These are phyloP conservation scores for Oryctolagus cuniculus DNA, from an alignment of 2,113 vertebrate genomes.

Conservation along the genomic window DNA sequence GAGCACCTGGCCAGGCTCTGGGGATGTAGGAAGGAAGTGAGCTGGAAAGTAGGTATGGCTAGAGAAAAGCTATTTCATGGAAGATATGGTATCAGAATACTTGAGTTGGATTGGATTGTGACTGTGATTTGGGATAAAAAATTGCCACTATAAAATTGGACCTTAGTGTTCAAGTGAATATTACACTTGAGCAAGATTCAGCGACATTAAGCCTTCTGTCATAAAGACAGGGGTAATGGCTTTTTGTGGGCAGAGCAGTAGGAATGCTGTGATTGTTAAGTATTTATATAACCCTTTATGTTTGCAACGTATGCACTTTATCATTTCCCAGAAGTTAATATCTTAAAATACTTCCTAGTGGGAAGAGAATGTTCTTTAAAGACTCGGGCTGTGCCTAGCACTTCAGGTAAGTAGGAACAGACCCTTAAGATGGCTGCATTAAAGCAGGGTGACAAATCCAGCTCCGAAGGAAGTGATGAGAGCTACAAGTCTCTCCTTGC, in stretches of 20 bases:
- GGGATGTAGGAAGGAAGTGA: constrained; percentile 41
- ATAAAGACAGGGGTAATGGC: constrained; percentile 77
- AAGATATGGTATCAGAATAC: constrained; percentile 67
- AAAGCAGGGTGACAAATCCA: background rate
- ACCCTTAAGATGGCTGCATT: background rate
- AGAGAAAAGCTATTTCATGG: constrained; percentile 73
- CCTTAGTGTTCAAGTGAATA: constrained; percentile 78
- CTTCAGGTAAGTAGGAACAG: constrained; percentile 38
- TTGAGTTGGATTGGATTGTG: constrained; percentile 72
- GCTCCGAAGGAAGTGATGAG: background rate
- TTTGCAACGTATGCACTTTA: constrained; percentile 70
- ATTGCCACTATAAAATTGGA: constrained; percentile 78
- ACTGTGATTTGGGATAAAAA: constrained; percentile 82
- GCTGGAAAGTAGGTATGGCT: constrained; percentile 58
- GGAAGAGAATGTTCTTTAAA: constrained; percentile 34
- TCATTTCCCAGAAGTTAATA: constrained; percentile 74
- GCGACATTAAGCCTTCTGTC: constrained; percentile 76
- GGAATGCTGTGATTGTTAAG: constrained; percentile 75
- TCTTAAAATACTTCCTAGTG: constrained; percentile 61
- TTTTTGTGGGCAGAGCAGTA: constrained; percentile 75
- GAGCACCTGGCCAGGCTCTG: constrained; percentile 33
- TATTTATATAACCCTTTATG: constrained; percentile 81
- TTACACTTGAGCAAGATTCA: constrained; percentile 79
- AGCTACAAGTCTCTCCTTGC: background rate
- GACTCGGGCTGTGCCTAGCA: background rate